These are phyloP conservation scores for Sorex maritimensis DNA, from an alignment of 2,797 vertebrate genomes.

Conservation along the genomic window DNA sequence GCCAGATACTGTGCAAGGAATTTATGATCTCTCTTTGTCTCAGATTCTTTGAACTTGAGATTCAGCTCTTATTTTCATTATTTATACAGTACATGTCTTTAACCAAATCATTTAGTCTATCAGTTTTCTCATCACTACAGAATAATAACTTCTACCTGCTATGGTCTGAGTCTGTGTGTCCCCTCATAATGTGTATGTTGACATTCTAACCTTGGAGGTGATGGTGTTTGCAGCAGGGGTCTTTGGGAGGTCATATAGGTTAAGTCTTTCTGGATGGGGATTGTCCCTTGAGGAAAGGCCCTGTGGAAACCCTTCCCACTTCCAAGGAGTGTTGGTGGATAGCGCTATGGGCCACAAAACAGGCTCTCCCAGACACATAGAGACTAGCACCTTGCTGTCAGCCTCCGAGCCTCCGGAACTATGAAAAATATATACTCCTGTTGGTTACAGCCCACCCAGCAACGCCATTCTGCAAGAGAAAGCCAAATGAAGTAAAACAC, in stretches of 20 bases:
- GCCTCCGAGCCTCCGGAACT: background rate
- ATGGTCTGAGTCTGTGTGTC: conserved; percentile 1
- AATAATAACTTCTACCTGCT: background rate
- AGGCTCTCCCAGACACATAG: background rate
- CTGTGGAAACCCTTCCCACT: background rate
- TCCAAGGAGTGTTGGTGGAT: background rate
- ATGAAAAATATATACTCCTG: background rate
- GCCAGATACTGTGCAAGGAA: background rate
- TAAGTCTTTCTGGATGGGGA: background rate
- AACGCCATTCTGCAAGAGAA: background rate
- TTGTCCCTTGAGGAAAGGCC: background rate
- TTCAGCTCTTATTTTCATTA: background rate
- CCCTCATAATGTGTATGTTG: background rate
- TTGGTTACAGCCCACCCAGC: background rate
- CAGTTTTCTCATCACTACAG: background rate
- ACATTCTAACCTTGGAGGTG: background rate
- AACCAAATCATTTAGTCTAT: background rate
- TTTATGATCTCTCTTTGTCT: background rate
- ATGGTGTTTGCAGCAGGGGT: background rate
- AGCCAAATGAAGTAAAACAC: background rate
- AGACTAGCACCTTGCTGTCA: background rate
- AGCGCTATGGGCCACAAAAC: background rate
- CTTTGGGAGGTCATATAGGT: background rate
- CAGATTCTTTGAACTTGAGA: background rate
- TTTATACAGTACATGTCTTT: background rate